Evolutionary conservation across 2,113 vertebrate species (phyloP), one percentile per base, ranked within the genome.

Genomic region (Haplotaxodon microlepis): DNA sequence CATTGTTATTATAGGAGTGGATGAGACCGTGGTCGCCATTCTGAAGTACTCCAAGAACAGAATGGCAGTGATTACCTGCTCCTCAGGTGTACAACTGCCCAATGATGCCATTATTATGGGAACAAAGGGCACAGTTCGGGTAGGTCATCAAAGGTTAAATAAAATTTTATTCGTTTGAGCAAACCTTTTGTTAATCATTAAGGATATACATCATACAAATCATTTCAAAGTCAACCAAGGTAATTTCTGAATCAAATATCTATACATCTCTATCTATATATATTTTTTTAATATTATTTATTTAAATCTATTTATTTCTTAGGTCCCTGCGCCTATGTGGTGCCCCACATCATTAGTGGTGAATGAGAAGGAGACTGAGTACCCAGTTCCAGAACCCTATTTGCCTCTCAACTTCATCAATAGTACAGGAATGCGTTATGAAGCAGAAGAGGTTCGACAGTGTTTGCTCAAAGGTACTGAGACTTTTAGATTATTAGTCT

Each of bases 381-480:
- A 97, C 66, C 95, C 97, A 0, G 4, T 97, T n/a, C 97, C 96
- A 21, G 90, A 96, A 2, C 91, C 96, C 1, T 81, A 87, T 51
- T 86, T 96, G 51, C 96, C 95, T 12, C 90, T 96, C n/a, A 96
- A 97, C 92, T 98, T 96, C 83, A 0, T 2, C 6, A 95, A 96
- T 21, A 95, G 96, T 13, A 94, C 94, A 0, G 97, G 97, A 71
- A 89, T 98, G 96, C 59, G 91, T 10, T 98, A 97, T 5, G 97
- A 98, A 89, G 98, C 97, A 13, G 96, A 97, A 82, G 97, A 97
- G 59, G 96, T 98, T 61, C 96, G 97, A 1, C 96, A 96, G 88
- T 98, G 97, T 94, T 94, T 98, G 66, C 94, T 96, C 6, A 95
- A 97, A 96, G 98, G 97, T 98, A 94, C 34, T 1, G 7, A 34